Evolutionary conservation across 1,140 invertebrate species (phyloP).

Genomic region (Meloidogyne chitwoodi): DNA sequence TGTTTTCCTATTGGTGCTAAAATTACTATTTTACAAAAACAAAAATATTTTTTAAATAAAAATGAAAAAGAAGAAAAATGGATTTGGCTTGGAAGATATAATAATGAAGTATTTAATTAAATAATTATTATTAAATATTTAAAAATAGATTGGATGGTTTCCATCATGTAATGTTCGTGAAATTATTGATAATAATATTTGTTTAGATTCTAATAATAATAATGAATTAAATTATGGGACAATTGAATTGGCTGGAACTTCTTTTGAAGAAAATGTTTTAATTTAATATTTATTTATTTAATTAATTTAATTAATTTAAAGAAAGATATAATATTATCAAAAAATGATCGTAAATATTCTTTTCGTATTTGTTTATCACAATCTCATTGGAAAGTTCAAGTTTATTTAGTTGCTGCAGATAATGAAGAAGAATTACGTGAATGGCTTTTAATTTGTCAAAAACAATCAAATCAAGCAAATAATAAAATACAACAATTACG

Average conservation of each 20-base stretch:
- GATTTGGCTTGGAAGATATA: slow-evolving; percentile 28
- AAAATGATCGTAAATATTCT: slow-evolving; percentile 18
- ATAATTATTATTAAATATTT: too few relatives aligned
- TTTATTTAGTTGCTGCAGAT: slow-evolving; percentile 48
- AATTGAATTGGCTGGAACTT: slow-evolving; percentile 50
- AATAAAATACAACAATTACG: slow-evolving; percentile 45
- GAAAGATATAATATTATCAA: too few relatives aligned
- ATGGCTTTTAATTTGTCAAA: slow-evolving; percentile 46
- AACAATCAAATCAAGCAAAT: slow-evolving; percentile 39
- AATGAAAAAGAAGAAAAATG: slow-evolving; percentile 45
- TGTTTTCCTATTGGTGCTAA: slow-evolving; percentile 47
- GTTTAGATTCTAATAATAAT: slow-evolving; percentile 13
- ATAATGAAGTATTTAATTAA: not conserved
- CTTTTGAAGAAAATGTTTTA: slow-evolving; percentile 33
- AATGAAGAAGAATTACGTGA: slow-evolving; percentile 49
- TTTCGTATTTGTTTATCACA: slow-evolving; percentile 40
- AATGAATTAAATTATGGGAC: slow-evolving; percentile 44
- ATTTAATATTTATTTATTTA: not conserved
- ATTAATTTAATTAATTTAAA: not conserved
- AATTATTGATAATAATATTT: slow-evolving; percentile 8
- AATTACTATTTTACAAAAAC: slow-evolving; percentile 46
- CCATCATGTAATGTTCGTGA: slow-evolving; percentile 53
- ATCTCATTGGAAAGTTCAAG: slow-evolving; percentile 47
- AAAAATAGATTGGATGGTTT: slow-evolving; percentile 51
- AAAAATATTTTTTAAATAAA: not conserved